Percentiles rank a stretch among this genome's conserved stretches.
Conservation (phyloP, 2,113 vertebrate species). For the Ahaetulla prasina region DNA sequence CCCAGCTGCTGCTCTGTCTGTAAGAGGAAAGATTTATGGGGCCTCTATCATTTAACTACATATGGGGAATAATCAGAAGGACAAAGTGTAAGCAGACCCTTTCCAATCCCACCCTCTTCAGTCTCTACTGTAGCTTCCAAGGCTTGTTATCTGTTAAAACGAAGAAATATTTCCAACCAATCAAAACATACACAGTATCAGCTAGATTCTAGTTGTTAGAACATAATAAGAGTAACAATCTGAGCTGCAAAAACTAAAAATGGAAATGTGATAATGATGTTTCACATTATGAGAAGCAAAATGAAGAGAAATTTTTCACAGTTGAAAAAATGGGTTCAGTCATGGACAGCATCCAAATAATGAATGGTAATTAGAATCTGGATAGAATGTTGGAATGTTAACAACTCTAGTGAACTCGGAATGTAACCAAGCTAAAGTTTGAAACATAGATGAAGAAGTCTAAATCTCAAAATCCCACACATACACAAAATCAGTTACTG, state of each 20-base stretch:
- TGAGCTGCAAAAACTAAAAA: not conserved
- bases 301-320: not conserved
- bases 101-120: not conserved
- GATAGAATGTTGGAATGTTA: not conserved
- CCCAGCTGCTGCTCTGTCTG: not conserved
- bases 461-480: not conserved
- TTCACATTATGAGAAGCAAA: not conserved
- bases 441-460: not conserved
- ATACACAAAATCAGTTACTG: not conserved
- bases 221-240: not conserved
- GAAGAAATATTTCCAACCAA: not conserved
- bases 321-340: not conserved
- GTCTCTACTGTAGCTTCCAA: not conserved
- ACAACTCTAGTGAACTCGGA: not conserved
- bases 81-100: not conserved
- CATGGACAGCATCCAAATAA: not conserved
- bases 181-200: not conserved
- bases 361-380: not conserved
- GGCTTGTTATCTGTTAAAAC: not conserved
- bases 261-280: not conserved
- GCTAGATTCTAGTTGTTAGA: not conserved
- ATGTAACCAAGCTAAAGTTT: not conserved
- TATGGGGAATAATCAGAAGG: not conserved
- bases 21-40: not conserved
- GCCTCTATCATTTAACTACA: not conserved